Evolutionary conservation across 2,888 invertebrate species (phyloP).

Genomic region (Phalera bucephala): DNA sequence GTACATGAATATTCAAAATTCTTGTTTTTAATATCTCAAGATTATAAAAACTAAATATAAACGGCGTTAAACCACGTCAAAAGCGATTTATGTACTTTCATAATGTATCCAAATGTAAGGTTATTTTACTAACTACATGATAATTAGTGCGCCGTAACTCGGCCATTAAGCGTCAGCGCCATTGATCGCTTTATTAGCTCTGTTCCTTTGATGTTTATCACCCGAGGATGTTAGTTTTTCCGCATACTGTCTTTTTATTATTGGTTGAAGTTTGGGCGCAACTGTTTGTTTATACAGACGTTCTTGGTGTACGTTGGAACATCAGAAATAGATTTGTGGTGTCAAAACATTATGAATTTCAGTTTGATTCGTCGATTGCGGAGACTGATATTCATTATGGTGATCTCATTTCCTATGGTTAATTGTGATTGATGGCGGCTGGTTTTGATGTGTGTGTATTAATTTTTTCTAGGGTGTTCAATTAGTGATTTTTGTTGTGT

Average conservation of each 20-base stretch:
- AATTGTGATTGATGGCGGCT: slow-evolving; percentile 18
- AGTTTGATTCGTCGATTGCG: slow-evolving; percentile 54
- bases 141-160: slow-evolving; percentile 63
- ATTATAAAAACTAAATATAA: slow-evolving; percentile 19
- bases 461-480: no score
- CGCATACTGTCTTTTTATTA: slow-evolving; percentile 82
- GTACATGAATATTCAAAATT: slow-evolving; percentile 3
- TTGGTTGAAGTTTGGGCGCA: slow-evolving; percentile 80
- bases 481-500: no score
- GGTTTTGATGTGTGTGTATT: no score
- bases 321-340: slow-evolving; percentile 78
- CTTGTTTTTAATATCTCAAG: slow-evolving; percentile 13
- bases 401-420: slow-evolving; percentile 18
- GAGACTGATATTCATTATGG: slow-evolving; percentile 15
- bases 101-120: slow-evolving; percentile 33
- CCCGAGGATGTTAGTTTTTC: slow-evolving; percentile 81
- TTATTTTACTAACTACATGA: slow-evolving; percentile 45
- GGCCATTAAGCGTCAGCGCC: slow-evolving; percentile 61
- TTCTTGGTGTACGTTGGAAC: slow-evolving; percentile 56
- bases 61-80: slow-evolving; percentile 26
- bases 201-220: slow-evolving; percentile 72
- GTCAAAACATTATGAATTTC: slow-evolving; percentile 71
- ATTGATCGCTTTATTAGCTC: slow-evolving; percentile 76
- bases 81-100: slow-evolving; percentile 32
- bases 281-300: slow-evolving; percentile 76